Evolutionary conservation across 2,797 vertebrate species (phyloP).

Genomic region (Chromobotia macracanthus): DNA sequence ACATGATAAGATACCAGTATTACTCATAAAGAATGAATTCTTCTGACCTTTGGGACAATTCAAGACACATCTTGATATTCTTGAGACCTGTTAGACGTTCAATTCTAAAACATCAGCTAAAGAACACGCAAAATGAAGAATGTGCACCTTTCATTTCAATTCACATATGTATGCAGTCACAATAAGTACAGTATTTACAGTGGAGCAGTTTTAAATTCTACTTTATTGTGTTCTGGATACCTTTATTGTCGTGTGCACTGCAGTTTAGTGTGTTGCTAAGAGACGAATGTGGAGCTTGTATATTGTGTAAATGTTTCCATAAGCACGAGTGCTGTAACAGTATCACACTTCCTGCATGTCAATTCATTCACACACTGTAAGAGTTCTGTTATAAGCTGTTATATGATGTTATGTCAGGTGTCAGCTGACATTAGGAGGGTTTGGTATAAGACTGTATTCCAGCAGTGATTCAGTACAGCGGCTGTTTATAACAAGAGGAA

Average conservation of each 20-base stretch:
- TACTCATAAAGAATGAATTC: constrained; percentile 21
- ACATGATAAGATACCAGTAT: constrained; percentile 40
- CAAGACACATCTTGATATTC: not conserved
- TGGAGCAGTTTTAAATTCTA: not conserved
- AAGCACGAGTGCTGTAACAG: not conserved
- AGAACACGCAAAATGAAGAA: not conserved
- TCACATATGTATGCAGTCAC: not conserved
- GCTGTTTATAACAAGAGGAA: no score
- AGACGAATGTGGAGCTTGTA: no score
- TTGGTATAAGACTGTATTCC: not conserved
- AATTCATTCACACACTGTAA: not conserved
- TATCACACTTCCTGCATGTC: not conserved
- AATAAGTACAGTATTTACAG: not conserved
- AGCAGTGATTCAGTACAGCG: no score
- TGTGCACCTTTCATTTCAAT: not conserved
- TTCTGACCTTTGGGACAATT: constrained; percentile 23
- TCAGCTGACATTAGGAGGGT: not conserved
- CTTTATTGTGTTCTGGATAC: constrained; percentile 1
- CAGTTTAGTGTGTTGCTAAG: not conserved
- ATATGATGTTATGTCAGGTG: not conserved
- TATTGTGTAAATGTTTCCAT: not conserved
- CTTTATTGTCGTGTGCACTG: not conserved
- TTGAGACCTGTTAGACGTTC: not conserved
- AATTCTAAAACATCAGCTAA: not conserved
- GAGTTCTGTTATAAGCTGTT: no score